Evolutionary conservation across 2,888 invertebrate species (phyloP).

Genomic region (Pheosia tremula): DNA sequence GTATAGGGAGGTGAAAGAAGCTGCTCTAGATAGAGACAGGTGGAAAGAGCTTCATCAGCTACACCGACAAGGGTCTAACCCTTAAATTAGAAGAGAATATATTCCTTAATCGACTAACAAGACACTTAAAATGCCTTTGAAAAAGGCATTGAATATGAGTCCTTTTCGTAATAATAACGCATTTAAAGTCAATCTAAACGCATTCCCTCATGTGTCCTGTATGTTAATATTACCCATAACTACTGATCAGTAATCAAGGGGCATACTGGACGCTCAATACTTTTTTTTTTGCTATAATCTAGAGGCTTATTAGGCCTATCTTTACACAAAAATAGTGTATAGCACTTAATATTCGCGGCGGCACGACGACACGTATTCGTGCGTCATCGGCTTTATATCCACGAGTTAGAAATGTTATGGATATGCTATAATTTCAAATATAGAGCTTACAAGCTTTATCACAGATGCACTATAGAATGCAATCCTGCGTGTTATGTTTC

Average conservation of each 20-base stretch:
- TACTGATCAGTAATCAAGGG: conserved; percentile 13
- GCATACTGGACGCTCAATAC: conserved; percentile 36
- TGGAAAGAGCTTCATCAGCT: too few species aligned
- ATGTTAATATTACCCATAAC: conserved; percentile 34
- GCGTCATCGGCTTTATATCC: conserved; percentile 46
- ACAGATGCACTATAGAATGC: too few species aligned
- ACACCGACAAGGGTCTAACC: too few species aligned
- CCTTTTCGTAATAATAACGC: background rate
- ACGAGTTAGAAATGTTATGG: conserved; percentile 11
- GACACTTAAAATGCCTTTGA: conserved; percentile 5
- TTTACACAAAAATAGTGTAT: conserved; percentile 46
- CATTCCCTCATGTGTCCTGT: conserved; percentile 28
- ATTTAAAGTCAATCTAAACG: conserved; percentile 27
- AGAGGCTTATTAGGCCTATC: conserved; percentile 42
- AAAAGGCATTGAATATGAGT: background rate
- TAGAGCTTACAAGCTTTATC: too few species aligned
- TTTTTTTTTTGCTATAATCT: conserved; percentile 32
- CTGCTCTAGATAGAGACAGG: too few species aligned
- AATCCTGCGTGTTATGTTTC: too few species aligned
- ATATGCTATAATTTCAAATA: background rate
- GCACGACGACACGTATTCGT: conserved; percentile 58
- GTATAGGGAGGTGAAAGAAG: too few species aligned
- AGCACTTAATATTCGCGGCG: conserved; percentile 68
- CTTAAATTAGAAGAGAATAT: too few species aligned
- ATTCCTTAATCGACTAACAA: background rate